These are phyloP conservation scores for Stigmatopora nigra DNA, from an alignment of 2,113 vertebrate species.

Conservation along the genomic window DNA sequence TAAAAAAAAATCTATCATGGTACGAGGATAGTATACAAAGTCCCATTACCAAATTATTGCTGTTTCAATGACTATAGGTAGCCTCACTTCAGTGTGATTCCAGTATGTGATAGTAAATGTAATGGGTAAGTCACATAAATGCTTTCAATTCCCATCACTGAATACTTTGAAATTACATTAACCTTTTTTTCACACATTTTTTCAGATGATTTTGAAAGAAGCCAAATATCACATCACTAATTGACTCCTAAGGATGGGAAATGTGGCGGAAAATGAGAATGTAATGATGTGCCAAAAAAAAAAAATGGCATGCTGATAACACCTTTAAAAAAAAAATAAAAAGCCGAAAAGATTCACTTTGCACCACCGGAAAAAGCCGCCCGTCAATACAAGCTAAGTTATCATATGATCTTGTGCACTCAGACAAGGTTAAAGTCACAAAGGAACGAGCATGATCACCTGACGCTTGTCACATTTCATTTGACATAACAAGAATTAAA, in stretches of 20 bases:
- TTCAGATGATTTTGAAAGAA: slow-evolving; percentile 46
- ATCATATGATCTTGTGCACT: slow-evolving; percentile 18
- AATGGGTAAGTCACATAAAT: slow-evolving; percentile 42
- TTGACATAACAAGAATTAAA: slow-evolving; percentile 38
- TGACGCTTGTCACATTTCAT: slow-evolving; percentile 26
- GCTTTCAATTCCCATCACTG: slow-evolving; percentile 44
- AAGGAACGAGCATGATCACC: slow-evolving; percentile 17
- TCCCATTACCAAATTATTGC: slow-evolving; percentile 25
- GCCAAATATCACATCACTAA: slow-evolving; percentile 64
- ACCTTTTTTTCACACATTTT: slow-evolving; percentile 58
- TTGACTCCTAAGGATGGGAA: slow-evolving; percentile 67
- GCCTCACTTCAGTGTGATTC: slow-evolving; percentile 32
- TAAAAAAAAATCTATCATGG: neutral
- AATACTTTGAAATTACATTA: slow-evolving; percentile 64
- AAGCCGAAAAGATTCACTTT: slow-evolving; percentile 37
- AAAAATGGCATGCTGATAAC: slow-evolving; percentile 49
- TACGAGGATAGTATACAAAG: neutral
- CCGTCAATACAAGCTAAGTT: slow-evolving; percentile 4
- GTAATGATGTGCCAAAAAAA: slow-evolving; percentile 57
- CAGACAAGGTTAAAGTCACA: slow-evolving; percentile 25
- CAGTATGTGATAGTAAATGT: slow-evolving; percentile 33
- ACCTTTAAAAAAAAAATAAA: slow-evolving; percentile 54
- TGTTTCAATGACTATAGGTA: slow-evolving; percentile 18
- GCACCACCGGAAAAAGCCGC: slow-evolving; percentile 14
- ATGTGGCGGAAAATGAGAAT: slow-evolving; percentile 69